phyloP scores from a whole-genome alignment of 1,140 invertebrate genomes.

The Oreohelix idahoensis region DNA sequence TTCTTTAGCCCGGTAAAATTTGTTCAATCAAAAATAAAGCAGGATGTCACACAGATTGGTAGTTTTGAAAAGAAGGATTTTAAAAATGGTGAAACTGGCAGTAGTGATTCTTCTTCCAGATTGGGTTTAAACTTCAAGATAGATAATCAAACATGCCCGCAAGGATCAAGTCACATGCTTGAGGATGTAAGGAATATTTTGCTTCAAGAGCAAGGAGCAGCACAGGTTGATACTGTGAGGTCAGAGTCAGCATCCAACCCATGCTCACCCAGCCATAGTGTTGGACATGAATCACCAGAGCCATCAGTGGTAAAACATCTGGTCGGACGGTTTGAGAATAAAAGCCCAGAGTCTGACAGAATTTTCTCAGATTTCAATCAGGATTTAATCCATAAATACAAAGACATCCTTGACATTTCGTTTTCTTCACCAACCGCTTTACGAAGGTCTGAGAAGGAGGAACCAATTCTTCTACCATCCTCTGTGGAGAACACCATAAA shows the following conservation, averaged over 20 bases:
- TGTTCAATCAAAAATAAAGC: not conserved
- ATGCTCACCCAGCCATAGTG: not conserved
- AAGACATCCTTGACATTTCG: not conserved
- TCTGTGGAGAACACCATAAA: not conserved
- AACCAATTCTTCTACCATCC: not conserved
- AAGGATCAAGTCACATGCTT: not conserved
- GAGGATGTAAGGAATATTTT: not conserved
- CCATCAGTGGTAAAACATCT: slow-evolving; percentile 54
- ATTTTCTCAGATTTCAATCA: not conserved
- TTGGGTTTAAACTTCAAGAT: not conserved
- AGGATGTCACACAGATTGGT: not conserved
- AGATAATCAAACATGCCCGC: not conserved
- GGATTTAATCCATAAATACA: not conserved
- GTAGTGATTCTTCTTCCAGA: slow-evolving; percentile 15
- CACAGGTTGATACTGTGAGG: not conserved
- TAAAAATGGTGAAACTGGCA: not conserved
- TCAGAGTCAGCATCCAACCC: not conserved
- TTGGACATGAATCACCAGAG: slow-evolving; percentile 16
- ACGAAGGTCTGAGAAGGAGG: not conserved
- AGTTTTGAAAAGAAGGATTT: not conserved
- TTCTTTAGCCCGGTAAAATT: not conserved
- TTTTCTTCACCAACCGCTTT: not conserved
- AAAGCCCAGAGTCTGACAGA: slow-evolving; percentile 18
- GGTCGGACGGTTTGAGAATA: slow-evolving; percentile 56
- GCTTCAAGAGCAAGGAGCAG: not conserved